Evolutionary conservation across 2,113 vertebrate genomes (phyloP).

Genomic region (Callipepla californica): DNA sequence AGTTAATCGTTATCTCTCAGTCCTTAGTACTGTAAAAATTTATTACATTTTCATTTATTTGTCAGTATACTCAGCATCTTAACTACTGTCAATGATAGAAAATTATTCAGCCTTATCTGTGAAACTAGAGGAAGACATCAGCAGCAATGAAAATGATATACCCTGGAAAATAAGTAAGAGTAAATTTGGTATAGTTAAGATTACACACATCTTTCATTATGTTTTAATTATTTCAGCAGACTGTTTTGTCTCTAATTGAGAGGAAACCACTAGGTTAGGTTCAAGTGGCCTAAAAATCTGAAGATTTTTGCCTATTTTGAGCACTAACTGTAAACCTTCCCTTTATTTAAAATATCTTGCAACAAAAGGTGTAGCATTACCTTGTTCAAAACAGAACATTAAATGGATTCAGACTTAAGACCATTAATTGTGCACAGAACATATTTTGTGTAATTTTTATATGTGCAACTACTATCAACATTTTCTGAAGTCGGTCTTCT

Average conservation of each 20-base stretch:
- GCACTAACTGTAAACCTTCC: neutral
- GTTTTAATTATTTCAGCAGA: neutral
- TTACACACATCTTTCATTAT: neutral
- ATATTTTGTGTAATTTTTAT: neutral
- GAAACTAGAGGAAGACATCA: neutral
- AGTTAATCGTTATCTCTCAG: neutral
- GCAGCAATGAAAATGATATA: neutral
- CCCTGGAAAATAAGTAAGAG: neutral
- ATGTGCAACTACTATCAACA: neutral
- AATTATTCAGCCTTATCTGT: neutral
- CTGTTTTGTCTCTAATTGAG: neutral
- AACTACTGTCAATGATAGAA: neutral
- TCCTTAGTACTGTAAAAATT: neutral
- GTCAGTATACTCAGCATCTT: accelerated
- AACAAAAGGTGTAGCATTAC: neutral
- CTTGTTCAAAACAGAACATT: neutral
- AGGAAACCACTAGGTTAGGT: neutral
- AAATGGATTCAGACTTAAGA: neutral
- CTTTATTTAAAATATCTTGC: neutral
- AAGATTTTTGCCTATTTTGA: neutral
- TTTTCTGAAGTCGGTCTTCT: neutral
- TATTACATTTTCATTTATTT: neutral
- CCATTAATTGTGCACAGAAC: neutral
- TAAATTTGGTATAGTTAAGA: neutral
- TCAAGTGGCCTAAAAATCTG: neutral